Conservation (phyloP, 2,797 vertebrate species). For the Xenentodon cancila region DNA sequence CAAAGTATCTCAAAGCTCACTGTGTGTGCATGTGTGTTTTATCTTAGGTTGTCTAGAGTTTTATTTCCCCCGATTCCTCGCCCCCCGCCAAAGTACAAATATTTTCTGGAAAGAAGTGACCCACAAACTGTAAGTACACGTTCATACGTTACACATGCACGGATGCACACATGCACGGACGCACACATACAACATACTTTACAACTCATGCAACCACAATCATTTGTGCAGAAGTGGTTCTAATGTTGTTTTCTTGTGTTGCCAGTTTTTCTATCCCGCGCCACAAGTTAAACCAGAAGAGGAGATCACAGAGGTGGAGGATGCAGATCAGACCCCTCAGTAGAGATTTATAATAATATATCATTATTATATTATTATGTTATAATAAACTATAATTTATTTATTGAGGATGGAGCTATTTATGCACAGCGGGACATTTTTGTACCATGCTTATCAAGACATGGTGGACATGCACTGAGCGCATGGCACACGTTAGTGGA, state of each 20-base stretch:
- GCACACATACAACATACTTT: not conserved
- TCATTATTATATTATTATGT: too few species aligned
- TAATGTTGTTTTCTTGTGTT: constrained; percentile 15
- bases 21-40: constrained; percentile 14
- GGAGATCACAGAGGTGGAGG: constrained; percentile 61
- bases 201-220: not conserved
- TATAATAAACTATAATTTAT: too few species aligned
- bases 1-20: not conserved
- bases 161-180: too few species aligned
- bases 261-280: constrained; percentile 33
- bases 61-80: constrained; percentile 71
- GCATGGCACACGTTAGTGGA: too few species aligned
- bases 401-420: not conserved
- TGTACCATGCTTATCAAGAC: not conserved
- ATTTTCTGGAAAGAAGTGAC: constrained; percentile 56
- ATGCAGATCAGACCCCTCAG: constrained; percentile 14
- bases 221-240: not conserved
- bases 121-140: constrained; percentile 37
- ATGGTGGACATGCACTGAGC: not conserved
- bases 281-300: constrained; percentile 38
- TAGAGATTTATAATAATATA: not conserved
- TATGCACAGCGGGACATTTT: not conserved
- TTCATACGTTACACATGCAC: too few species aligned
- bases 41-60: constrained; percentile 57
- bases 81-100: constrained; percentile 53